Percentiles rank a stretch among this genome's conserved stretches.
These are phyloP conservation scores for Ancistrus triradiatus DNA, from an alignment of 2,113 vertebrate species.

Conservation along the genomic window DNA sequence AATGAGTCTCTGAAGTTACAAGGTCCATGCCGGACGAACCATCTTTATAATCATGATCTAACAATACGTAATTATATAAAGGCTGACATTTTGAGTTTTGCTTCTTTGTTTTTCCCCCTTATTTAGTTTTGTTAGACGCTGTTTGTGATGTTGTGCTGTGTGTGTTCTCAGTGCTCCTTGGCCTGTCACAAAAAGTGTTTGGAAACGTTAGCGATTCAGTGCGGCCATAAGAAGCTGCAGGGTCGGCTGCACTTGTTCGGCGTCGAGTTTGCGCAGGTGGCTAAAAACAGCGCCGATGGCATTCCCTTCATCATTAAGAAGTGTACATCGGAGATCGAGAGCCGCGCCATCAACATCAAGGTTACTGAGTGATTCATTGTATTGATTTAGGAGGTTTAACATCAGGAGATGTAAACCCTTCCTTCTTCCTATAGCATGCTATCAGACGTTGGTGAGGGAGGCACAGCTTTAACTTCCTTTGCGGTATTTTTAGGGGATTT, in stretches of 20 bases:
- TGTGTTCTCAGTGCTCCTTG: constrained; percentile 79
- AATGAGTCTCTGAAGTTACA: neutral
- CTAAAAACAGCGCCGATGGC: constrained; percentile 83
- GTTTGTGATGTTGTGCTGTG: too few species aligned
- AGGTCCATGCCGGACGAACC: too few species aligned
- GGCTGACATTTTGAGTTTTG: neutral
- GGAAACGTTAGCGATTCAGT: constrained; percentile 93
- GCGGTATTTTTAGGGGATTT: constrained; percentile 87
- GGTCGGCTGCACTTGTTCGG: constrained; percentile 92
- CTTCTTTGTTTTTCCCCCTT: too few species aligned
- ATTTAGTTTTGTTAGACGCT: too few species aligned
- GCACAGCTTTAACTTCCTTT: too few species aligned
- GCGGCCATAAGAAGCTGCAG: constrained; percentile 94
- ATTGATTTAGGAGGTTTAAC: too few species aligned
- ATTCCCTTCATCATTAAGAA: constrained; percentile 96
- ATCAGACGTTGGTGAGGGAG: too few species aligned
- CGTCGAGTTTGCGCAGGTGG: constrained; percentile 84
- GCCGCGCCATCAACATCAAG: constrained; percentile 88
- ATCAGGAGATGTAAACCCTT: too few species aligned
- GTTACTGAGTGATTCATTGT: too few species aligned
- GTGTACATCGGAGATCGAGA: constrained; percentile 94
- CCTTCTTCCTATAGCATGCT: too few species aligned
- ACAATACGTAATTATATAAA: too few species aligned
- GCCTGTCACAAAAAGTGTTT: constrained; percentile 96
- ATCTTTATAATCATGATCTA: too few species aligned